Conservation (phyloP, 2,888 invertebrate genomes). For the Luperina testacea region DNA sequence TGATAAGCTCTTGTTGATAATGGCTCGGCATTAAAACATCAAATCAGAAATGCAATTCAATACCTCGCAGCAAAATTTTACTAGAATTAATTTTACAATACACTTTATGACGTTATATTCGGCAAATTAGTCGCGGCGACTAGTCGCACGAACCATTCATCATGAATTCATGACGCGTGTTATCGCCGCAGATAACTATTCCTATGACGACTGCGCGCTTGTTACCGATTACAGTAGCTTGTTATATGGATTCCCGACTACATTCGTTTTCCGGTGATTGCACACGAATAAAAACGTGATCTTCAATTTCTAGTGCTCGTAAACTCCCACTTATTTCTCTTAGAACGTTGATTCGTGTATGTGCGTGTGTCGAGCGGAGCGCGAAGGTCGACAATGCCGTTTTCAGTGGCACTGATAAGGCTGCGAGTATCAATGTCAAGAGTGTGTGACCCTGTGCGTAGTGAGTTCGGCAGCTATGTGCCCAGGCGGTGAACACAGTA, state of each 20-base stretch:
- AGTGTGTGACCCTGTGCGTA: conserved; percentile 29
- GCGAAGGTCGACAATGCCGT: conserved; percentile 6
- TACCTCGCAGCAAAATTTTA: not conserved
- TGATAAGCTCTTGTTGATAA: not conserved
- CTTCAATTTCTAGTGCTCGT: not conserved
- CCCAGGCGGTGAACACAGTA: not conserved
- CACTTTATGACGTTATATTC: conserved; percentile 3
- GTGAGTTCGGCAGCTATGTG: conserved; percentile 13
- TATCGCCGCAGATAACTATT: conserved; percentile 47
- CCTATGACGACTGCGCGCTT: conserved; percentile 38
- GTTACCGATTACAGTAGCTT: conserved; percentile 5
- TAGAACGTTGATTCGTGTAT: not conserved
- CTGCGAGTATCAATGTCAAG: conserved; percentile 39
- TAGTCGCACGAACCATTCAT: conserved; percentile 22
- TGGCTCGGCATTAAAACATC: conserved; percentile 2
- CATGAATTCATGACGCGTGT: not conserved
- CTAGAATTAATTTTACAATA: conserved; percentile 25
- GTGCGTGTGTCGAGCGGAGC: not conserved
- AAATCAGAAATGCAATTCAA: conserved; percentile 21
- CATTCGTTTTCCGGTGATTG: not conserved
- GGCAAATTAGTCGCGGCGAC: conserved; percentile 27
- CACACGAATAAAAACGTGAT: conserved; percentile 18
- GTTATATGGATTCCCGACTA: not conserved
- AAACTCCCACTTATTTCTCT: not conserved
- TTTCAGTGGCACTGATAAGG: conserved; percentile 44